A percentile compares a stretch with the other conserved stretches of the same genome.
These are phyloP conservation scores for human DNA, from an alignment of 2,113 vertebrate species.

Conservation along the genomic window GRCh38 chr6:147511501-147512000, in stretches of 20 bases:
- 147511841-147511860: background rate
- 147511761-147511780: background rate
- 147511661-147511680: background rate
- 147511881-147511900: slow-evolving; percentile 36
- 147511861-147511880: background rate
- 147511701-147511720: background rate
- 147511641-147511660: background rate
- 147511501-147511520: background rate
- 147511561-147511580: background rate
- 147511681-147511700: background rate
- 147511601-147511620: background rate
- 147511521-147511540: background rate
- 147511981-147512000: too few species aligned
- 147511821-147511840: background rate
- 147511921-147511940: slow-evolving; percentile 36
- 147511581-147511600: background rate
- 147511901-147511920: background rate
- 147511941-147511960: slow-evolving; percentile 43
- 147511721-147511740: background rate
- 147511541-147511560: background rate
- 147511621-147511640: background rate
- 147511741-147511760: rapidly evolving
- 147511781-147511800: background rate
- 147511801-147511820: background rate
- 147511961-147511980: too few species aligned